A percentile compares a stretch with the other conserved stretches of the same genome.
Evolutionary conservation across 2,113 vertebrate genomes (phyloP).

Genomic region (Petromus typicus): DNA sequence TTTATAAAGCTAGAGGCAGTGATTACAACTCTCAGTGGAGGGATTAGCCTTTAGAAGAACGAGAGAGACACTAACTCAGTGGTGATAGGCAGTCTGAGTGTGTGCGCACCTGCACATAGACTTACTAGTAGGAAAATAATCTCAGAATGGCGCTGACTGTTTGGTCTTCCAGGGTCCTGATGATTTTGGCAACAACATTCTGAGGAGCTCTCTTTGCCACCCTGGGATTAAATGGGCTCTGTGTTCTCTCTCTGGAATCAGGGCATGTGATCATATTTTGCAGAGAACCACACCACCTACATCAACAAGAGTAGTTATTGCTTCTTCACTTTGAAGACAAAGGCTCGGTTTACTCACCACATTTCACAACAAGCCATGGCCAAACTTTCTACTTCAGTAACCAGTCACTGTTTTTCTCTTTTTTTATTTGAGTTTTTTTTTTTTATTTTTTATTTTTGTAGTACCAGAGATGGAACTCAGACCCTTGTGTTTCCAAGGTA

Average conservation of each 20-base stretch:
- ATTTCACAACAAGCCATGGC: neutral
- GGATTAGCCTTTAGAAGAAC: neutral
- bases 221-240: neutral
- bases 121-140: neutral
- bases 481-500: too few relatives aligned
- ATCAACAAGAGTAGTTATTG: neutral
- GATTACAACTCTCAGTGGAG: neutral
- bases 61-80: neutral
- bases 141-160: neutral
- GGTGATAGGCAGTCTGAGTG: neutral
- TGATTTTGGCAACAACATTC: neutral
- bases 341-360: neutral
- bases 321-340: neutral
- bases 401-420: neutral
- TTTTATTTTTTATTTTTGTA: too few relatives aligned
- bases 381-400: neutral
- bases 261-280: neutral
- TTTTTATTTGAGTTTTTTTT: too few relatives aligned
- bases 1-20: neutral
- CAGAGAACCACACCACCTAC: neutral
- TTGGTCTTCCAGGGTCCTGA: neutral
- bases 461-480: too few relatives aligned
- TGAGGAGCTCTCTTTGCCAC: neutral
- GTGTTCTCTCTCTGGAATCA: neutral
- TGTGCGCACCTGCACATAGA: neutral